phyloP scores from a whole-genome alignment of 2,113 vertebrate genomes.

The Halichoeres trimaculatus region DNA sequence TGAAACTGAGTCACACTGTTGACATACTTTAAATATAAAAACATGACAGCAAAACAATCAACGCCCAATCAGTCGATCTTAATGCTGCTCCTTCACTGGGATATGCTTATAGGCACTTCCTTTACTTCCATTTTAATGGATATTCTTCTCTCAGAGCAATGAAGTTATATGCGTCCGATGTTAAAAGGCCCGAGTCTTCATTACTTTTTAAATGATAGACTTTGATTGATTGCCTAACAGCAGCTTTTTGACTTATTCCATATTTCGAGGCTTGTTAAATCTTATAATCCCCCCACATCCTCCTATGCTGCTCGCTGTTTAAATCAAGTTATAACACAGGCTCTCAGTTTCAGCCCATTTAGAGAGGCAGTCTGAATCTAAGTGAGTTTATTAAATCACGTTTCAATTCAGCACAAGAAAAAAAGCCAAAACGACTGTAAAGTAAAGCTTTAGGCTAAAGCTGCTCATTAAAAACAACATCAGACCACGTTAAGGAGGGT shows the following conservation, averaged over 20 bases:
- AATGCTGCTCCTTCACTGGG: no score
- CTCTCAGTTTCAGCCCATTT: neutral
- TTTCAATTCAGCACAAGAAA: neutral
- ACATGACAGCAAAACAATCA: no score
- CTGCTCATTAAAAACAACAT: neutral
- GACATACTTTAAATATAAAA: no score
- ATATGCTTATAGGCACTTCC: no score
- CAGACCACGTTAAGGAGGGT: neutral
- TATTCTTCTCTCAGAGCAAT: neutral
- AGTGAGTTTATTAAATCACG: neutral
- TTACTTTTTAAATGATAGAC: neutral
- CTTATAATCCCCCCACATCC: neutral
- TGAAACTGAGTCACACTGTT: no score
- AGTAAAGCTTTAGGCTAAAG: neutral
- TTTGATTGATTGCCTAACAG: slow-evolving; percentile 2
- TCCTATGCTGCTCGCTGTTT: slow-evolving; percentile 1
- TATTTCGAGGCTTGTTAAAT: slow-evolving; percentile 28
- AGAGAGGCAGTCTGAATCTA: neutral
- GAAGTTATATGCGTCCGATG: neutral
- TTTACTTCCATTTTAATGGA: no score
- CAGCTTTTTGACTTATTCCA: slow-evolving; percentile 20
- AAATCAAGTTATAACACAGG: neutral
- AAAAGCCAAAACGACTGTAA: neutral
- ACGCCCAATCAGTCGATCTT: no score
- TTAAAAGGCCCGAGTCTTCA: neutral